Conservation (phyloP, 2,797 vertebrate species). For the Melopsittacus undulatus region DNA sequence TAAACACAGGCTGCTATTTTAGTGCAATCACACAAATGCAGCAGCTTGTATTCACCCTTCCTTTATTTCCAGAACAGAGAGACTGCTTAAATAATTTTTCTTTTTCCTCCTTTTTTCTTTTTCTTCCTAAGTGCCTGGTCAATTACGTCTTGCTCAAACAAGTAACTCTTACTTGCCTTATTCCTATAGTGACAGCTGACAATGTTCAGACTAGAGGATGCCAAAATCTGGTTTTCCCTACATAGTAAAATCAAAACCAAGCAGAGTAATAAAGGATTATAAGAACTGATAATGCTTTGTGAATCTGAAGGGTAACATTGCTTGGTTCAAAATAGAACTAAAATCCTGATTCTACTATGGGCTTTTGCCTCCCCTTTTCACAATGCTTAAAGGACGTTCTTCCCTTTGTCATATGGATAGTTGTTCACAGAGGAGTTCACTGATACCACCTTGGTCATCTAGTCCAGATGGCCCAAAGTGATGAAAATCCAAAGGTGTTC, state of each 20-base stretch:
- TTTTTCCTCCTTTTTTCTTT: neutral
- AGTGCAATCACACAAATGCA: neutral
- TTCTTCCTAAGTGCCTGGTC: neutral
- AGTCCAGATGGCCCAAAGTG: conserved; percentile 29
- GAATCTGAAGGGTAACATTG: conserved; percentile 8
- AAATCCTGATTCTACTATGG: neutral
- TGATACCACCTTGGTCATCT: neutral
- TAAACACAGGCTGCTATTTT: conserved; percentile 31
- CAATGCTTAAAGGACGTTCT: neutral
- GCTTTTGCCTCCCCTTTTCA: neutral
- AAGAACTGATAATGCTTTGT: neutral
- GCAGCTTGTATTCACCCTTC: neutral
- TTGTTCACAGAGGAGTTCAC: neutral
- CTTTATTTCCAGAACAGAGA: neutral
- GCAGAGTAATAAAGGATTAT: neutral
- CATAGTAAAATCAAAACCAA: conserved; percentile 3
- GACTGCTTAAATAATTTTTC: neutral
- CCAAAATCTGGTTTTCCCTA: neutral
- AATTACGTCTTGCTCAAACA: conserved; percentile 15
- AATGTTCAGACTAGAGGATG: neutral
- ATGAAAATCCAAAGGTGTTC: conserved; percentile 21
- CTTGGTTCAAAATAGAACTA: neutral
- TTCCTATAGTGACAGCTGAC: neutral
- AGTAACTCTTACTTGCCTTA: neutral
- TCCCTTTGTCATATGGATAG: neutral